These are phyloP conservation scores for Triplophysa tibetana DNA, from an alignment of 2,113 vertebrate species.

Conservation along the genomic window DNA sequence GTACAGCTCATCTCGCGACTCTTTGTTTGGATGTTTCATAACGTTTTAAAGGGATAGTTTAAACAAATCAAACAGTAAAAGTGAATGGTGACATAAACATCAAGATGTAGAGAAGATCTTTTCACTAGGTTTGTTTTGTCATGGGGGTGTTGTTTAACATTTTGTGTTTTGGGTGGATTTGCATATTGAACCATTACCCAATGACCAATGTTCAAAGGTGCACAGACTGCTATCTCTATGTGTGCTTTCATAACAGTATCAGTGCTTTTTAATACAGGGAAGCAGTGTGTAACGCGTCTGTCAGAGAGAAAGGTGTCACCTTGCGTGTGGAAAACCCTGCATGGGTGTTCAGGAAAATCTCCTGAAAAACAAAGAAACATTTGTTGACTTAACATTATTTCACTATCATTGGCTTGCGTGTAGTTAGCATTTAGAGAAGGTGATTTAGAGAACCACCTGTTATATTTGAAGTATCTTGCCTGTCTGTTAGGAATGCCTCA, in stretches of 20 bases:
- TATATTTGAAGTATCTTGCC: not conserved
- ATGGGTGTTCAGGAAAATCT: slow-evolving; percentile 44
- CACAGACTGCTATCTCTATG: not conserved
- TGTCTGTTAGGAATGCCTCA: not conserved
- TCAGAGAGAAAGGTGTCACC: not conserved
- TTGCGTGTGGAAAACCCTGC: slow-evolving; percentile 37
- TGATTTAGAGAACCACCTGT: slow-evolving; percentile 1
- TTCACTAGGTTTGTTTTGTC: not conserved
- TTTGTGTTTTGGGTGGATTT: slow-evolving; percentile 36
- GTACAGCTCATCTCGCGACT: slow-evolving; percentile 65
- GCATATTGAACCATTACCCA: slow-evolving; percentile 35
- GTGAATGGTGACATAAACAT: not conserved
- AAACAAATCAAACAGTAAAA: no score
- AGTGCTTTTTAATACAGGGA: not conserved
- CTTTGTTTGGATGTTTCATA: not conserved
- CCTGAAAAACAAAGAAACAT: slow-evolving; percentile 6
- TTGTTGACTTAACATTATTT: slow-evolving; percentile 24
- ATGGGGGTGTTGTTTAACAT: not conserved
- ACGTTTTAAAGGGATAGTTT: not conserved
- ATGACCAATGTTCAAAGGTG: not conserved
- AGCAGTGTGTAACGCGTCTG: not conserved
- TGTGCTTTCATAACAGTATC: not conserved
- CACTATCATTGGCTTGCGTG: not conserved
- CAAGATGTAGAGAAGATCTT: not conserved
- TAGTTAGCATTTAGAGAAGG: slow-evolving; percentile 10